Base-by-base conservation (phyloP, 2,113 vertebrate genomes). In the Cryptotis parvus region DNA sequence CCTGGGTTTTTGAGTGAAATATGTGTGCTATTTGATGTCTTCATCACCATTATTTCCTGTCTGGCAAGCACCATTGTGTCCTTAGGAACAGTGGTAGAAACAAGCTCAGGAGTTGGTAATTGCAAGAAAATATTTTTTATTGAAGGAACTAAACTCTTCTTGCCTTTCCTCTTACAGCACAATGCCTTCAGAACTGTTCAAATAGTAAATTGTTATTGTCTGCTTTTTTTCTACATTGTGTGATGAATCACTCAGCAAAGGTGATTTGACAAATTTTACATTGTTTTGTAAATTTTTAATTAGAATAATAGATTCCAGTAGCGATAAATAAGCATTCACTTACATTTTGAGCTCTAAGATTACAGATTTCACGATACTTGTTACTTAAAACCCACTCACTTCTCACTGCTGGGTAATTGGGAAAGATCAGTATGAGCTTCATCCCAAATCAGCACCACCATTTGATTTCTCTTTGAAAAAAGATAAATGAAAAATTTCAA, bases 351-450 rank as follows among this genome's bases (percentile, higher is more conserved):
- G 43, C 24, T 33, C n/a, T 83, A 58, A 80, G 41, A 63, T 77
- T 87, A 87, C 55, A 76, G 72, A 82, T 79, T 91, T 96, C 92
- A 75, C 90, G 90, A 91, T 90, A 63, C 12, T 84, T 84, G 79
- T 85, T 94, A 94, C 85, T 96, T 89, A 90, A 91, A 95, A 92
- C 69, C 70, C 49, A 82, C 72, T 96, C 63, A 16, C 79, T 94
- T 95, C 94, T 96, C 88, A 95, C 66, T 94, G 90, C 70, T 95
- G 93, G 85, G 78, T 37, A 88, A 85, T 94, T 93, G 95, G 92
- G 94, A 95, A 94, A 93, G 90, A 72, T 72, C 26, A 61, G 43
- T 89, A 22, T 1, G 79, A 63, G 20, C 89, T n/a, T 79, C 63
- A 87, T 88, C 82, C 82, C 91, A 92, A 93, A 88, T 84, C 94